Base-by-base conservation (phyloP, 2,113 vertebrate genomes). In the Ellobius talpinus region DNA sequence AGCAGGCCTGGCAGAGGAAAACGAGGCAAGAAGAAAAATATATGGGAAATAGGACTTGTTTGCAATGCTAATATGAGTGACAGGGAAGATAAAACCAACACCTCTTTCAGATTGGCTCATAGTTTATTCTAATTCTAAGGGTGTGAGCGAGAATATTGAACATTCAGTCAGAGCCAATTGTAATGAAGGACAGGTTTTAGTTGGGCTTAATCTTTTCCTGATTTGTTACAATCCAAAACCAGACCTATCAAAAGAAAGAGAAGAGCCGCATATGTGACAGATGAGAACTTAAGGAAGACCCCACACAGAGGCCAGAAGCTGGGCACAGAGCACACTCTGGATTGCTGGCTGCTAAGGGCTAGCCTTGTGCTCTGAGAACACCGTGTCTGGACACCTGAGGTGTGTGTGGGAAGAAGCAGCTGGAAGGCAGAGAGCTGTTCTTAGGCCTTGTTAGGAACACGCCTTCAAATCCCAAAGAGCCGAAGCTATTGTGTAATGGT, bases 111-210 rank as follows among this genome's bases (percentile, higher is more conserved):
- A 93, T 89, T 78, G n/a, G 88, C 84, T 85, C 58, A 42, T 39
- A 91, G 58, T 82, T 94, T 94, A 81, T 66, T 91, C 73, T 86
- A 82, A 96, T 89, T 96, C 66, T 52, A 87, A 5, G 65, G 36
- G 72, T 66, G 89, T 84, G 63, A 90, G 90, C 84, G 68, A 92
- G 82, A 92, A 76, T 92, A 72, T 39, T 36, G 58, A 84, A 91
- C 66, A 74, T 94, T 97, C 45, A 65, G 88, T 68, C 50, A 19
- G 31, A 97, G 31, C 24, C 91, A 87, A 86, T 42, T 66, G 26
- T 95, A 96, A 95, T 95, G 45, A 96, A 97, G 81, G 82, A 82
- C 90, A 97, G 72, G 63, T 91, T 90, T 95, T 65, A 17, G 33
- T 74, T 97, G 50, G 72, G 66, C 86, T 96, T 95, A 65, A 82